Evolutionary conservation across 2,113 vertebrate genomes (phyloP), one percentile per base, ranked within the genome.

Genomic region (Apeltes quadracus): DNA sequence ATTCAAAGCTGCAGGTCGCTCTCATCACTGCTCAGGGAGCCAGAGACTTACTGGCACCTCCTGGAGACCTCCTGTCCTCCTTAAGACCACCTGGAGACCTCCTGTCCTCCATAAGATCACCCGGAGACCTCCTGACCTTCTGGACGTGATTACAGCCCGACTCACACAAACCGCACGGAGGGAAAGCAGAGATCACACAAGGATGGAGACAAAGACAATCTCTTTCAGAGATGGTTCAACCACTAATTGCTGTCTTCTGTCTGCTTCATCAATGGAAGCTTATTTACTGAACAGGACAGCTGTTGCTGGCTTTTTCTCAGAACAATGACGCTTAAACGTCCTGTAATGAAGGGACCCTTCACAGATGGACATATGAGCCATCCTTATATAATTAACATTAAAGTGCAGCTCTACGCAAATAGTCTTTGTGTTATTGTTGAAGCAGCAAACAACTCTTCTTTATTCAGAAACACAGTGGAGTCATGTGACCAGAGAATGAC

Each of bases 21-120:
- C 62, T 66, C 61, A 10, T 61, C 48, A 8, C 74, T 39, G 73
- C 66, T 79, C 34, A 2, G 8, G 7, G n/a, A 61, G 38, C 36
- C 44, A 2, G 46, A 36, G 74, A 69, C 69, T 77, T 62, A 72
- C 36, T 29, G 29, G 29, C 29, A 29, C 29, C 29, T 29, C 29
- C 29, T 29, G 29, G 2, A 29, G 29, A 29, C 29, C 29, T 29
- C 29, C 29, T 29, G 29, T 5, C n/a, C n/a, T n/a, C n/a, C n/a
- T n/a, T 15, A 53, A 29, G 80, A 75, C 83, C 75, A 74, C 75
- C 78, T 44, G 76, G 66, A 72, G 78, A 74, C 61, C 54, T 66
- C 83, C 83, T n/a, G n/a, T 83, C 81, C 75, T 85, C n/a, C n/a
- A n/a, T n/a, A n/a, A 29, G 80, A 75, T 81, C 75, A 74, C 75